phyloP scores from a whole-genome alignment of 2,797 vertebrate species.

The Syngnathus rostellatus region DNA sequence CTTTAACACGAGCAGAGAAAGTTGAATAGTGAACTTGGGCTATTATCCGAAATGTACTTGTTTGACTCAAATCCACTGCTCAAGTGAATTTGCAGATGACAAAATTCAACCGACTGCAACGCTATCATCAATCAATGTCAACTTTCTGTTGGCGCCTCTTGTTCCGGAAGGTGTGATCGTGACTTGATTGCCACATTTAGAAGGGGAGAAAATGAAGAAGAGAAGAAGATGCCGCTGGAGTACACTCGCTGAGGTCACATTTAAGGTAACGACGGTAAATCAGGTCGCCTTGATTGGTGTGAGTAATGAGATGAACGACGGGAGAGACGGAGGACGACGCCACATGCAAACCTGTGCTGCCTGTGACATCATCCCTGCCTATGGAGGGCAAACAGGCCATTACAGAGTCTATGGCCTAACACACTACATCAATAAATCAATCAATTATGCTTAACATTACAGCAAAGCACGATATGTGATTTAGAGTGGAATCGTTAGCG shows the following conservation, averaged over 20 bases:
- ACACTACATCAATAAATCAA: conserved; percentile 41
- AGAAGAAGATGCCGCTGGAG: conserved; percentile 52
- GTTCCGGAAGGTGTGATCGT: conserved; percentile 30
- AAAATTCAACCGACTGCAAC: background rate
- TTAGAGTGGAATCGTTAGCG: background rate
- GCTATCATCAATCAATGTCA: conserved; percentile 22
- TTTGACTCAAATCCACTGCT: background rate
- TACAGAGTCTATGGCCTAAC: conserved; percentile 26
- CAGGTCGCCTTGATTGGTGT: conserved; percentile 59
- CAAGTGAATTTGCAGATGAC: background rate
- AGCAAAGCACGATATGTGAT: conserved; percentile 15
- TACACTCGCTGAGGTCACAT: conserved; percentile 49
- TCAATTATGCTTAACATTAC: conserved; percentile 37
- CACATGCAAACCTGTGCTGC: conserved; percentile 59
- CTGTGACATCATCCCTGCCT: conserved; percentile 46
- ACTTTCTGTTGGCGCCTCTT: conserved; percentile 9
- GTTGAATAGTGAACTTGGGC: background rate
- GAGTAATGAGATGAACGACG: conserved; percentile 50
- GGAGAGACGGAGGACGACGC: conserved; percentile 53
- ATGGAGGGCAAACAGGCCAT: conserved; percentile 46
- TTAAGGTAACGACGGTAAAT: conserved; percentile 58
- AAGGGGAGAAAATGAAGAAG: conserved; percentile 16
- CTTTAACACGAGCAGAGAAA: background rate
- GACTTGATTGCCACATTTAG: conserved; percentile 39
- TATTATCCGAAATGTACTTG: background rate